Evolutionary conservation across 2,888 invertebrate species (phyloP).

Genomic region (Lissonota sp.): DNA sequence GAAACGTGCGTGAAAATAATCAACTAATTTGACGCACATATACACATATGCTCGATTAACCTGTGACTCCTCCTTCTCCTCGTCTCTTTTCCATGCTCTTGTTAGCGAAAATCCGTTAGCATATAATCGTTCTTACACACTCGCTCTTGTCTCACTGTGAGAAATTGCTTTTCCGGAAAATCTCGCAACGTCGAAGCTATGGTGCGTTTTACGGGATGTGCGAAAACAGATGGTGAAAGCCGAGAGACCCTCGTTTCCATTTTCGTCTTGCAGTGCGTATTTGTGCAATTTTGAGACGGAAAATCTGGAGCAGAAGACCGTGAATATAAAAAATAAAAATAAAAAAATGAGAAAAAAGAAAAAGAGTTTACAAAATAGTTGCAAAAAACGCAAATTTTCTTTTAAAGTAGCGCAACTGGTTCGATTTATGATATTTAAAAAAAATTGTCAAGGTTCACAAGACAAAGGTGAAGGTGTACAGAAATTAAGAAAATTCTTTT

Average conservation of each 20-base stretch:
- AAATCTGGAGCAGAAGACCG: not conserved
- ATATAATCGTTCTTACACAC: constrained; percentile 36
- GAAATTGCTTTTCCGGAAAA: constrained; percentile 49
- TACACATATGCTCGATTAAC: not conserved
- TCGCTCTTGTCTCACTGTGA: not conserved
- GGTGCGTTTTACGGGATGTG: not conserved
- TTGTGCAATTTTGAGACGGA: constrained; percentile 14
- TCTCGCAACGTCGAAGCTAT: constrained; percentile 18
- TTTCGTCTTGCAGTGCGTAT: constrained; percentile 7
- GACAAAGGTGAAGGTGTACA: no score
- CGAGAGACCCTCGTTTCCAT: constrained; percentile 25
- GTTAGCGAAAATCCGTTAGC: constrained; percentile 24
- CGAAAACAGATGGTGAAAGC: constrained; percentile 44
- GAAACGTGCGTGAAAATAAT: constrained; percentile 29
- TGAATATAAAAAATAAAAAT: no score
- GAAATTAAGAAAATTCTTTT: no score
- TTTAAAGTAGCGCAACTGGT: no score
- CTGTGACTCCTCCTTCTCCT: not conserved
- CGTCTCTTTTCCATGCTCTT: not conserved
- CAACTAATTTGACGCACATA: constrained; percentile 27
- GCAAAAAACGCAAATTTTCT: no score
- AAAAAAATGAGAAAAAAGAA: no score
- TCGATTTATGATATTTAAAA: no score
- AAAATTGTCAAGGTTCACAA: no score
- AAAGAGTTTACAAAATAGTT: no score